phyloP scores from a whole-genome alignment of 2,888 invertebrate species.

The Thera britannica region DNA sequence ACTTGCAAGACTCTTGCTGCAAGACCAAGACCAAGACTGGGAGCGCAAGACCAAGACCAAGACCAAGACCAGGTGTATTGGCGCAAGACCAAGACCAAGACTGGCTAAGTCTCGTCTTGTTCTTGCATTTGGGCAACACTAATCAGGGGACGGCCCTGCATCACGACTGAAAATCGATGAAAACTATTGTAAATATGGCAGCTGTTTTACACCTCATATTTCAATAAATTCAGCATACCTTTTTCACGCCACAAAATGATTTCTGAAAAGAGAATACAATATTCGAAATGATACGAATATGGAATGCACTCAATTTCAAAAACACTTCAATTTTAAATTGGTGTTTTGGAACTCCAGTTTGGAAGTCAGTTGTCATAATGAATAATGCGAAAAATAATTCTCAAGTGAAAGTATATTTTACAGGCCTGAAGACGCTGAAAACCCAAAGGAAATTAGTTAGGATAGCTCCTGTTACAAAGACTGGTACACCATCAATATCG shows the following conservation, averaged over 20 bases:
- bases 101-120: no score
- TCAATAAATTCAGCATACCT: conserved; percentile 8
- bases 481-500: conserved; percentile 42
- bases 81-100: no score
- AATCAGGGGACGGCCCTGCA: no score
- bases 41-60: no score
- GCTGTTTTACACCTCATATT: not conserved
- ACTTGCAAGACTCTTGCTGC: no score
- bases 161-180: no score
- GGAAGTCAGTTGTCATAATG: conserved; percentile 36
- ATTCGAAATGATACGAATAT: conserved; percentile 28
- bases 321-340: conserved; percentile 32
- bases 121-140: no score
- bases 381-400: conserved; percentile 16
- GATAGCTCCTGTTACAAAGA: conserved; percentile 66
- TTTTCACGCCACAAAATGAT: conserved; percentile 6
- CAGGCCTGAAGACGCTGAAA: conserved; percentile 51
- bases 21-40: no score
- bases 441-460: conserved; percentile 69
- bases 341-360: conserved; percentile 21
- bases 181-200: not conserved
- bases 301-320: conserved; percentile 32
- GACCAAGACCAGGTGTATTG: no score
- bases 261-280: conserved; percentile 14
- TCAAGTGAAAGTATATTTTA: conserved; percentile 35